phyloP scores from a whole-genome alignment of 2,888 invertebrate species.

The Cosmorhoe ocellata region DNA sequence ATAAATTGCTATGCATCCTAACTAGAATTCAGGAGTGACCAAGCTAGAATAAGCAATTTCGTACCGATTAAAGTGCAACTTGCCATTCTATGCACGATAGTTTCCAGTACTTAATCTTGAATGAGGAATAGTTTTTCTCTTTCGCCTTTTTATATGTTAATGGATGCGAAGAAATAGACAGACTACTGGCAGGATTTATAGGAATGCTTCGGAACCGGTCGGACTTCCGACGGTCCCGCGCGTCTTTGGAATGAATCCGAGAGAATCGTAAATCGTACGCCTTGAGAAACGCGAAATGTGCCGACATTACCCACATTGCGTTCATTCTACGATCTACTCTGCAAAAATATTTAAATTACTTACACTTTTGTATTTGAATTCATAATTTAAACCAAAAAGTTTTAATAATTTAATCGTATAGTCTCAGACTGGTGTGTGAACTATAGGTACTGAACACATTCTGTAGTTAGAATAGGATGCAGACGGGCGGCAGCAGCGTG shows the following conservation, averaged over 20 bases:
- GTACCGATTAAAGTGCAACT: not conserved
- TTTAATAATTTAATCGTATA: conserved; percentile 7
- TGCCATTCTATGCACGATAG: conserved; percentile 9
- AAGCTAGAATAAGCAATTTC: not conserved
- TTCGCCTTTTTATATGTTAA: conserved; percentile 37
- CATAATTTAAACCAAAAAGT: conserved; percentile 10
- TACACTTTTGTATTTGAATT: conserved; percentile 1
- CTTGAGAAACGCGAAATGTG: conserved; percentile 26
- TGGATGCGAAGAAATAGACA: conserved; percentile 40
- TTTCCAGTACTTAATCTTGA: conserved; percentile 31
- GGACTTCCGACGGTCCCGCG: conserved; percentile 55
- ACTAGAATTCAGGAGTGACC: no score
- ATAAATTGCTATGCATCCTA: no score
- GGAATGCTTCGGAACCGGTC: conserved; percentile 67
- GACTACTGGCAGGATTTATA: conserved; percentile 56
- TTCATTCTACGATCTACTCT: conserved; percentile 30
- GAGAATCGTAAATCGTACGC: conserved; percentile 31
- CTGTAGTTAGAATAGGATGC: no score
- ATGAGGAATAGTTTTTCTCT: conserved; percentile 36
- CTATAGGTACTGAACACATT: no score
- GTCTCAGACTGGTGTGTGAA: no score
- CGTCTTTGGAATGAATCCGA: conserved; percentile 31
- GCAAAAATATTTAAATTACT: conserved; percentile 17
- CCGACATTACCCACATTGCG: conserved; percentile 33
- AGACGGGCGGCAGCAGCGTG: no score